These are phyloP conservation scores for Oreonectes daqikongensis DNA, from an alignment of 2,797 vertebrate species.

Conservation along the genomic window DNA sequence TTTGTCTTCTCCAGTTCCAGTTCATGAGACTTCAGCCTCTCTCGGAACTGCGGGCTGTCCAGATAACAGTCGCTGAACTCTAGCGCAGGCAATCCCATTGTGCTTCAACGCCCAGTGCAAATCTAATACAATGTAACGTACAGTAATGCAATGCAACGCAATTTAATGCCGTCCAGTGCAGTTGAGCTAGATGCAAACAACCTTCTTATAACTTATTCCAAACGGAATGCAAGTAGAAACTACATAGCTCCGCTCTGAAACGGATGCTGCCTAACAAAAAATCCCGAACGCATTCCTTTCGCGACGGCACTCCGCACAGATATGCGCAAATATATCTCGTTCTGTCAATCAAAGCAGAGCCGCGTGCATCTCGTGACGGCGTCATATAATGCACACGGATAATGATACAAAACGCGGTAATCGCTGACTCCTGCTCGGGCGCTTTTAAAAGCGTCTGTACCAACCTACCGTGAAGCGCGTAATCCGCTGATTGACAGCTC, in stretches of 20 bases:
- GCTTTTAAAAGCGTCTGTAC: conserved; percentile 65
- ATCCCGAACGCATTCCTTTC: conserved; percentile 13
- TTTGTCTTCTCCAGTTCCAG: conserved; percentile 84
- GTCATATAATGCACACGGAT: conserved; percentile 60
- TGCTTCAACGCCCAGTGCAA: conserved; percentile 30
- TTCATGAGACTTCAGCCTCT: conserved; percentile 81
- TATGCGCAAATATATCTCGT: neutral
- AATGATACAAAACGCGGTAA: conserved; percentile 53
- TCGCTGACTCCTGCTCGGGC: conserved; percentile 65
- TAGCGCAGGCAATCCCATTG: conserved; percentile 80
- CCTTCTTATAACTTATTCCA: neutral
- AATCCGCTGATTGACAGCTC: conserved; percentile 62
- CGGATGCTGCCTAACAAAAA: conserved; percentile 12
- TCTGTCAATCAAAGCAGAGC: conserved; percentile 62
- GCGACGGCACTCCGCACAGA: neutral
- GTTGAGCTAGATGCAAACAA: neutral
- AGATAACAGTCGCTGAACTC: conserved; percentile 85
- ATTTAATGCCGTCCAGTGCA: no score
- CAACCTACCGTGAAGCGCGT: conserved; percentile 68
- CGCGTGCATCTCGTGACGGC: conserved; percentile 61
- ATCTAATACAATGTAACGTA: conserved; percentile 30
- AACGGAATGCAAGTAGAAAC: neutral
- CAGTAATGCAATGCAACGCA: conserved; percentile 2
- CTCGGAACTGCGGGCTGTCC: conserved; percentile 83
- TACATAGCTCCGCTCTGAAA: conserved; percentile 21